phyloP scores from a whole-genome alignment of 37 sponge, comb jelly and placozoan species.

The Eunapius fragilis region DNA sequence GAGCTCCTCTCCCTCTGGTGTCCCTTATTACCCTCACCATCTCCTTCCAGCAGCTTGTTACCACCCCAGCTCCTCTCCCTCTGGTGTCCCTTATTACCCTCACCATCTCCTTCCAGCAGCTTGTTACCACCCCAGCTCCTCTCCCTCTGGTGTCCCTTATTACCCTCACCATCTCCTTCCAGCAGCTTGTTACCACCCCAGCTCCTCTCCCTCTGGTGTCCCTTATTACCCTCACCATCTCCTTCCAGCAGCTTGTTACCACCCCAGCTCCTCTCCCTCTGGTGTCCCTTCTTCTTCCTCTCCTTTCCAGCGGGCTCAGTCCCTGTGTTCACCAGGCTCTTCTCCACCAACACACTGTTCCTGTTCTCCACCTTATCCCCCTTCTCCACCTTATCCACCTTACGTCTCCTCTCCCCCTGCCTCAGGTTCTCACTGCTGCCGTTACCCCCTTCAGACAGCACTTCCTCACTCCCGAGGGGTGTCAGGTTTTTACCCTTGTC shows the following conservation, averaged over 20 bases:
- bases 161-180: too few species aligned
- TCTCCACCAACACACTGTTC: slow-evolving; percentile 33
- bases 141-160: too few species aligned
- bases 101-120: too few species aligned
- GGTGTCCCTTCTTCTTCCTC: slow-evolving; percentile 47
- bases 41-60: too few species aligned
- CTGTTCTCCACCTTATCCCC: slow-evolving; percentile 31
- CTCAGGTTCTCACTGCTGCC: slow-evolving; percentile 47
- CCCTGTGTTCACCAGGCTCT: slow-evolving; percentile 18
- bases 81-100: too few species aligned
- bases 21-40: too few species aligned
- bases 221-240: background rate
- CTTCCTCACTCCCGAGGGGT: slow-evolving; percentile 27
- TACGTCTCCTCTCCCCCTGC: background rate
- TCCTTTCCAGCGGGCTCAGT: slow-evolving; percentile 9
- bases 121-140: too few species aligned
- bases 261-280: slow-evolving; percentile 75
- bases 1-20: too few species aligned
- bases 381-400: slow-evolving; percentile 17
- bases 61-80: too few species aligned
- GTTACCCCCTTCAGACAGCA: slow-evolving; percentile 9
- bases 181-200: too few species aligned
- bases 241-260: slow-evolving; percentile 32
- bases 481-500: slow-evolving; percentile 4
- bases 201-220: too few species aligned